Evolutionary conservation across 2,888 invertebrate species (phyloP).

Genomic region (Scaptomyza parva): DNA sequence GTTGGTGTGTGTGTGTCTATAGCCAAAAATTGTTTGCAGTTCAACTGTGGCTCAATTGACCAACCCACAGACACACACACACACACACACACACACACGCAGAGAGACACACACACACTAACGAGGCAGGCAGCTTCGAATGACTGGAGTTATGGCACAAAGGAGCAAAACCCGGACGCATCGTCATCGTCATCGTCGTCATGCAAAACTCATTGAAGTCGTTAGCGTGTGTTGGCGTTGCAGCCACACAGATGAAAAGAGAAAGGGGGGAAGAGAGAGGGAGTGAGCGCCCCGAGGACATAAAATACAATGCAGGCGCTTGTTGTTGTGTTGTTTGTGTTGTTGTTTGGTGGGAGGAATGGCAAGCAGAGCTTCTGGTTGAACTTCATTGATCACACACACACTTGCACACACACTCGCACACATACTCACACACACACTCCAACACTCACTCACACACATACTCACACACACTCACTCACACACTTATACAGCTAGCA

Average conservation of each 20-base stretch:
- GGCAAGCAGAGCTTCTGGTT: slow-evolving; percentile 33
- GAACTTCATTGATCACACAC: slow-evolving; percentile 60
- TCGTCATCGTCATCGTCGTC: slow-evolving; percentile 49
- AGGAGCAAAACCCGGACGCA: slow-evolving; percentile 23
- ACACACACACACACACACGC: slow-evolving; percentile 15
- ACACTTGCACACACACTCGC: slow-evolving; percentile 7
- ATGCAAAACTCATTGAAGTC: slow-evolving; percentile 77
- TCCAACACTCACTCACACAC: slow-evolving; percentile 4
- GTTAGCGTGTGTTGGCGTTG: slow-evolving; percentile 61
- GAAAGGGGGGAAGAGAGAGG: not conserved
- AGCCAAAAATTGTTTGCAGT: slow-evolving; percentile 71
- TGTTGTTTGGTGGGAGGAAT: slow-evolving; percentile 5
- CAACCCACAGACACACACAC: slow-evolving; percentile 42
- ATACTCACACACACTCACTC: slow-evolving; percentile 18
- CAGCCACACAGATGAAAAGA: slow-evolving; percentile 13
- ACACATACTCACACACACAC: slow-evolving; percentile 15
- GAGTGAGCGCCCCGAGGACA: slow-evolving; percentile 51
- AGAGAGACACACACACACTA: slow-evolving; percentile 33
- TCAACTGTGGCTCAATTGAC: slow-evolving; percentile 75
- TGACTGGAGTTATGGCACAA: slow-evolving; percentile 31
- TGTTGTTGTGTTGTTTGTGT: slow-evolving; percentile 17
- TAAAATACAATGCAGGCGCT: slow-evolving; percentile 61
- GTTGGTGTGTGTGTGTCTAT: not conserved
- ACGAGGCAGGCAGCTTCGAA: slow-evolving; percentile 43
- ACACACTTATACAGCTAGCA: slow-evolving; percentile 5